phyloP scores from a whole-genome alignment of 2,888 invertebrate species.

The Formica aserva region DNA sequence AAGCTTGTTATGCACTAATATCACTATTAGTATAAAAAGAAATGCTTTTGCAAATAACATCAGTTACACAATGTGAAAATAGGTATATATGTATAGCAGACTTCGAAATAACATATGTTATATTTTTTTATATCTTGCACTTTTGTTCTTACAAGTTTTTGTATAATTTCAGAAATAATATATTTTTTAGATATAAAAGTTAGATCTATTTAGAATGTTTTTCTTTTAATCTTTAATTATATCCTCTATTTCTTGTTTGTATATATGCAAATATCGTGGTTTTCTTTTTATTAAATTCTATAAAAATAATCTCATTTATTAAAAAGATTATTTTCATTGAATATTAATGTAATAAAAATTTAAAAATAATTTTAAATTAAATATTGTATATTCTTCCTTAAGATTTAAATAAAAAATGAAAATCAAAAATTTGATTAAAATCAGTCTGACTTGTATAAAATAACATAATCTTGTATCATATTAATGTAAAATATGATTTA shows the following conservation, averaged over 20 bases:
- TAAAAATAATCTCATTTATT: slow-evolving; percentile 13
- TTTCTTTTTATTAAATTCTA: background rate
- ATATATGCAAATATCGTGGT: background rate
- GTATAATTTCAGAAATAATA: background rate
- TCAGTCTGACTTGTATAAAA: background rate
- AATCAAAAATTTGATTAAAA: background rate
- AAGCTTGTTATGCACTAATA: slow-evolving; percentile 20
- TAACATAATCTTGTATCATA: slow-evolving; percentile 2
- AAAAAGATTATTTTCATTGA: background rate
- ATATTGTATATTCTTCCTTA: background rate
- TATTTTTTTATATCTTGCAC: background rate
- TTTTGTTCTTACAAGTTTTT: background rate
- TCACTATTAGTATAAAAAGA: background rate
- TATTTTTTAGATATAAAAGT: background rate
- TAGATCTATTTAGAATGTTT: background rate
- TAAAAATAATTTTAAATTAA: slow-evolving; percentile 7
- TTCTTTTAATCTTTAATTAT: background rate
- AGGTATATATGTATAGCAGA: background rate
- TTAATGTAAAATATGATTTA: slow-evolving; percentile 14
- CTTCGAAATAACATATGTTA: slow-evolving; percentile 20
- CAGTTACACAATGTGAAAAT: background rate
- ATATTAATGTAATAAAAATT: slow-evolving; percentile 26
- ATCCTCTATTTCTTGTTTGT: background rate
- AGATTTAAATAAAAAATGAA: slow-evolving; percentile 5
- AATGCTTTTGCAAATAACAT: slow-evolving; percentile 27